Conservation (phyloP, 2,888 invertebrate species). For the Eurytoma adleriae region DNA sequence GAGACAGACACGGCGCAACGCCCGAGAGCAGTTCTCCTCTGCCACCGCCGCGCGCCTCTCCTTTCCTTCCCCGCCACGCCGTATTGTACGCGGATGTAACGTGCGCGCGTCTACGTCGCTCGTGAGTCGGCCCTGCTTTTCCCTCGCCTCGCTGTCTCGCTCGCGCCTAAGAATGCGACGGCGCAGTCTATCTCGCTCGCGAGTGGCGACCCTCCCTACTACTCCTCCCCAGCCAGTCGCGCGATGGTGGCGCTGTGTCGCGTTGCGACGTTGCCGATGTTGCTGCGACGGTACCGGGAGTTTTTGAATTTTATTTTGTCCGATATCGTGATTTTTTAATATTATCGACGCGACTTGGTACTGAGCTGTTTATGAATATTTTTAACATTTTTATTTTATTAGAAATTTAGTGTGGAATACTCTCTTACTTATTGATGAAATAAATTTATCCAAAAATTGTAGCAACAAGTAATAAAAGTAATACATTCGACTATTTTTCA, state of each 20-base stretch:
- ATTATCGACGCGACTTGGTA: no score
- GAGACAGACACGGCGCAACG: constrained; percentile 30
- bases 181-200: not conserved
- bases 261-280: constrained; percentile 34
- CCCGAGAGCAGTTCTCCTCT: not conserved
- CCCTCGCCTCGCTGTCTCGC: not conserved
- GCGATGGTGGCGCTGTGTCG: not conserved
- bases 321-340: not conserved
- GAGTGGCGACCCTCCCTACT: not conserved
- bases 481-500: no score
- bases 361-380: no score
- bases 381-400: no score
- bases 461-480: no score
- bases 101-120: no score
- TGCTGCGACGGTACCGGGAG: not conserved
- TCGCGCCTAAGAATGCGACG: not conserved
- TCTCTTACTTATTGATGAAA: no score
- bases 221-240: not conserved
- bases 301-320: not conserved
- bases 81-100: not conserved
- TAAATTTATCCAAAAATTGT: no score
- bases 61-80: not conserved
- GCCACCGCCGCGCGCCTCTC: not conserved
- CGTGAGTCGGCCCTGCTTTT: no score
- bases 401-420: no score